phyloP scores from a whole-genome alignment of 2,113 vertebrate genomes.

The Sinocyclocheilus anshuiensis region DNA sequence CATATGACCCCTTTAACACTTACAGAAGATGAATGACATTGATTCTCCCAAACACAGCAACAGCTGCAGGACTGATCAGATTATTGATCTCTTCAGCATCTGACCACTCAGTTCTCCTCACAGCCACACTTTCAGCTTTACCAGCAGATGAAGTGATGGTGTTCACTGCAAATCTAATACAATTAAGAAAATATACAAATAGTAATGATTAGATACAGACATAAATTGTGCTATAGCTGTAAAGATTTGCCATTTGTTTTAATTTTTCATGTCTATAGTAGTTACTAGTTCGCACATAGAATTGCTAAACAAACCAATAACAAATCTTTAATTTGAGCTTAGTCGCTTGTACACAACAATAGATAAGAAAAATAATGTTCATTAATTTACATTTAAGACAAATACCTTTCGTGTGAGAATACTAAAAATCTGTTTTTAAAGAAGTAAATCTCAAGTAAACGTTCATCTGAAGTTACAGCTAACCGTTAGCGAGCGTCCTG shows the following conservation, averaged over 20 bases:
- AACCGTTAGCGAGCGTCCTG: constrained; percentile 24
- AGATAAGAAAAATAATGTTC: not conserved
- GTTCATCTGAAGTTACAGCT: not conserved
- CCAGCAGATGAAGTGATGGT: constrained; percentile 71
- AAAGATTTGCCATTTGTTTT: not conserved
- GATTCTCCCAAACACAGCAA: constrained; percentile 79
- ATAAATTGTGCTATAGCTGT: not conserved
- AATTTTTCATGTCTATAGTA: not conserved
- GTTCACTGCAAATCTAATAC: constrained; percentile 68
- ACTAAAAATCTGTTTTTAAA: not conserved
- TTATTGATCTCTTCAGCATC: constrained; percentile 78
- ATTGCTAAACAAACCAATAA: not conserved
- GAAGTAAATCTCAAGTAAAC: not conserved
- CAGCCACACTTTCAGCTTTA: constrained; percentile 64
- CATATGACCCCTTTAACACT: too few species aligned
- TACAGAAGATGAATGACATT: constrained; percentile 84
- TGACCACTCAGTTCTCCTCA: constrained; percentile 79
- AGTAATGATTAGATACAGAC: not conserved
- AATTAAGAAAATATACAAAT: not conserved
- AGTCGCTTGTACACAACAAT: too few species aligned
- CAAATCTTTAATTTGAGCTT: not conserved
- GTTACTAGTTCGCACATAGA: not conserved
- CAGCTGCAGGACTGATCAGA: constrained; percentile 72
- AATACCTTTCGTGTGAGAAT: not conserved
- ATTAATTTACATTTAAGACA: not conserved